Conservation (phyloP, 2,888 invertebrate species). For the Tetragonula carbonaria region DNA sequence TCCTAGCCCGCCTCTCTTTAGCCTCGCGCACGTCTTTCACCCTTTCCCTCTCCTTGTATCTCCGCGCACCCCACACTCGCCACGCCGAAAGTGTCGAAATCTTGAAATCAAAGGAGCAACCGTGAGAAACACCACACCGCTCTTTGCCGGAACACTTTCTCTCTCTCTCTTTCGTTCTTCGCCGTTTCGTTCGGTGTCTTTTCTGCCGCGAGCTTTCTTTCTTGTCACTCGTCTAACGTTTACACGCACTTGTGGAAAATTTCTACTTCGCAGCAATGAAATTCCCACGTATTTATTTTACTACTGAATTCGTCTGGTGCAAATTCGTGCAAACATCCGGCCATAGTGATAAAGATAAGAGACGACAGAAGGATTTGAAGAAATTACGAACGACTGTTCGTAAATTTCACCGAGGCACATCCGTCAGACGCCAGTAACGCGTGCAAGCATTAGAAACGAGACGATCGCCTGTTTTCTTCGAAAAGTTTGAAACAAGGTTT, state of each 20-base stretch:
- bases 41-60: slow-evolving; percentile 25
- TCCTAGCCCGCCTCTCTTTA: slow-evolving; percentile 28
- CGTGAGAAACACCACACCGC: slow-evolving; percentile 51
- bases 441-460: not conserved
- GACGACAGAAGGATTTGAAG: not conserved
- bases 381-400: not conserved
- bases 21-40: slow-evolving; percentile 27
- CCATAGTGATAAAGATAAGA: not conserved
- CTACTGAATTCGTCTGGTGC: not conserved
- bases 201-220: not conserved
- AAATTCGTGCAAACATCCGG: no score
- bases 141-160: not conserved
- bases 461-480: not conserved
- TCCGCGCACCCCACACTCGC: slow-evolving; percentile 8
- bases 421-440: not conserved
- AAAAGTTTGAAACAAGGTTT: not conserved
- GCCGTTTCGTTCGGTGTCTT: not conserved
- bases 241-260: not conserved
- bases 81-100: slow-evolving; percentile 54
- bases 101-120: slow-evolving; percentile 58
- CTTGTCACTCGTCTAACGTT: not conserved
- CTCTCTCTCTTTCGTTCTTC: not conserved
- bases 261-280: not conserved
- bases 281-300: not conserved
- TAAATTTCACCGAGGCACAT: no score